Base-by-base conservation (phyloP, 2,888 invertebrate species). In the Conistra vaccinii region DNA sequence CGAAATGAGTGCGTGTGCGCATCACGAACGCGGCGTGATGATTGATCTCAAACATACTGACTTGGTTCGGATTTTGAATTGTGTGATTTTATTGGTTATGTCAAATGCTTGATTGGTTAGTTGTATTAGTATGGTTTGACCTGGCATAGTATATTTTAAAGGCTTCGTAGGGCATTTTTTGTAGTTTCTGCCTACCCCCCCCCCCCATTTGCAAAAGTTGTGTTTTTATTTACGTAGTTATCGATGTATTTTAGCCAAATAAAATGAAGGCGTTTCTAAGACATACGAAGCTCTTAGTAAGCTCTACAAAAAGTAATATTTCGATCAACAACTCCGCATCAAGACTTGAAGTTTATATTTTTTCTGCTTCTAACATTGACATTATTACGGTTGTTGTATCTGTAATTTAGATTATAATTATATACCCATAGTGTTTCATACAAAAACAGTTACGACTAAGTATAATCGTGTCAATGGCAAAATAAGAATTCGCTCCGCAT, bases 401-500 rank as follows among this genome's bases (percentile, higher is more conserved):
- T 80, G 68, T 85, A 82, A 86, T 85, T 86, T 73, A 85, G 57
- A 76, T 85, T 85, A 12, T 77, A 87, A 83, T 84, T 69, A 73
- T 70, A 71, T 76, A 81, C 65, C 62, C 79, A 76, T 75, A 83
- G 65, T 55, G 66, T 67, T 78, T 76, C 60, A 67, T 78, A 67
- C 48, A 74, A 79, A 84, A 76, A 70, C 63, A 71, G 70, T 57
- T 63, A 58, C 70, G n/a, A 20, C 58, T 63, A 48, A 55, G 35
- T 73, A 68, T 76, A 89, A 69, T 81, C 26, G 79, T 89, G 85
- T 89, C 87, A 87, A 87, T 87, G 88, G 83, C 85, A 74, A 80
- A 53, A 62, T 73, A 45, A 69, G 71, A 74, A 73, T 76, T 84
- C 71, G 73, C 72, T 80, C 39, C 70, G 71, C 77, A 81, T 81